Percentiles rank a stretch among this genome's conserved stretches.
Conservation (phyloP, 2,113 vertebrate genomes). For the Hemiprocne comata region DNA sequence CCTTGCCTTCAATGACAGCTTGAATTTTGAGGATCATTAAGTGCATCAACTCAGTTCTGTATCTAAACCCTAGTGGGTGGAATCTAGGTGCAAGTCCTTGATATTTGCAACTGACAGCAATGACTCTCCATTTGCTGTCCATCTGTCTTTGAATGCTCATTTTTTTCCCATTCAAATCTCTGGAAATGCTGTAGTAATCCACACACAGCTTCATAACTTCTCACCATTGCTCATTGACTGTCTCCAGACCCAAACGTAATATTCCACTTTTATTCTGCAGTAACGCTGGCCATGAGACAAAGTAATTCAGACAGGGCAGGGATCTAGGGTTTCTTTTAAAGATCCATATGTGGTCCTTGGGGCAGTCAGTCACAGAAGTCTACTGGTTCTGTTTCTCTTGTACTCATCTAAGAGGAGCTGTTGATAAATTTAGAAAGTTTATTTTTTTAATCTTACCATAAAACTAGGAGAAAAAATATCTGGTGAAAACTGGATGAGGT, state of each 20-base stretch:
- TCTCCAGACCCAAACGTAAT: background rate
- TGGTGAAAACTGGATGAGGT: background rate
- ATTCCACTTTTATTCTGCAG: background rate
- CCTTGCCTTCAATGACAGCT: background rate
- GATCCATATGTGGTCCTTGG: background rate
- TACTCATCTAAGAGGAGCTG: background rate
- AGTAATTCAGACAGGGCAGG: background rate
- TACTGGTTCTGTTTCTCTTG: background rate
- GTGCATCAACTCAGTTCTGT: background rate
- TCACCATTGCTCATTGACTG: background rate
- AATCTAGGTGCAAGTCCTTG: background rate
- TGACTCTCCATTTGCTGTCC: background rate
- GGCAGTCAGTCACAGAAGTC: background rate
- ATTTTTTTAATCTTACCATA: background rate
- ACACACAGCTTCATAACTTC: background rate
- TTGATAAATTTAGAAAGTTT: background rate
- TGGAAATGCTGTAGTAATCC: background rate
- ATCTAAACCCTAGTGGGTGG: background rate
- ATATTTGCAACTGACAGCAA: background rate
- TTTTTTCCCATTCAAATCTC: background rate
- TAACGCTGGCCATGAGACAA: background rate
- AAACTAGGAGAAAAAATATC: background rate
- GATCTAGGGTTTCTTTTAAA: background rate
- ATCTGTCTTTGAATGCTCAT: background rate
- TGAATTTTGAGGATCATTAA: background rate